These are phyloP conservation scores for Apamea anceps DNA, from an alignment of 2,888 invertebrate species.

Conservation along the genomic window DNA sequence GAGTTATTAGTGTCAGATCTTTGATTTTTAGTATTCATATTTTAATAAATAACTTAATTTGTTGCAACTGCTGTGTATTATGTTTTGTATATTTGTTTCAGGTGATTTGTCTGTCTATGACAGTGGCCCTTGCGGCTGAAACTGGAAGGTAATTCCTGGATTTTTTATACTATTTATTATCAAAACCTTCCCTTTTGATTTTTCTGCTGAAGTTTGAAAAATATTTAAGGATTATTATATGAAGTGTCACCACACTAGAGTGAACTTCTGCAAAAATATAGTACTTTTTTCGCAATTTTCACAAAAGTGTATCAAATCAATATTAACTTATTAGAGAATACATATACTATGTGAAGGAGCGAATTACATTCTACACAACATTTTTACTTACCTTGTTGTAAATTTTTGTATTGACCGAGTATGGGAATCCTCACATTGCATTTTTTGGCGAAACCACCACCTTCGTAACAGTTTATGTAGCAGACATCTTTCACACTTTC, in stretches of 20 bases:
- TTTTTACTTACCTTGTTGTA: constrained; percentile 27
- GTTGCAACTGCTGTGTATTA: constrained; percentile 10
- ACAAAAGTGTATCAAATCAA: not conserved
- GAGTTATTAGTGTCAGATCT: constrained; percentile 47
- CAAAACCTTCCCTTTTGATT: not conserved
- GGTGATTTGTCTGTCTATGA: constrained; percentile 79
- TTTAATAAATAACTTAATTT: constrained; percentile 28
- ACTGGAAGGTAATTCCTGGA: constrained; percentile 64
- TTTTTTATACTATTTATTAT: not conserved
- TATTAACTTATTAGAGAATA: not conserved
- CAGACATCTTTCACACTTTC: not conserved
- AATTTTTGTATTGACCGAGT: not conserved
- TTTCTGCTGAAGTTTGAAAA: not conserved
- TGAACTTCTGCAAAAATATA: not conserved
- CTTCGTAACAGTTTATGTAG: constrained; percentile 3
- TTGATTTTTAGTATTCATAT: constrained; percentile 29
- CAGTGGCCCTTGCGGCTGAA: constrained; percentile 81
- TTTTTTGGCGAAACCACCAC: not conserved
- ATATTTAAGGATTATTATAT: not conserved
- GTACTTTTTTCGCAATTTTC: not conserved
- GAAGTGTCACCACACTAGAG: not conserved
- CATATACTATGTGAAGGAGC: not conserved
- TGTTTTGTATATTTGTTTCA: constrained; percentile 70
- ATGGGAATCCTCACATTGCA: not conserved
- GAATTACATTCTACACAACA: not conserved